phyloP scores from a whole-genome alignment of 23 tunicate species.

The Ascidia mentula region DNA sequence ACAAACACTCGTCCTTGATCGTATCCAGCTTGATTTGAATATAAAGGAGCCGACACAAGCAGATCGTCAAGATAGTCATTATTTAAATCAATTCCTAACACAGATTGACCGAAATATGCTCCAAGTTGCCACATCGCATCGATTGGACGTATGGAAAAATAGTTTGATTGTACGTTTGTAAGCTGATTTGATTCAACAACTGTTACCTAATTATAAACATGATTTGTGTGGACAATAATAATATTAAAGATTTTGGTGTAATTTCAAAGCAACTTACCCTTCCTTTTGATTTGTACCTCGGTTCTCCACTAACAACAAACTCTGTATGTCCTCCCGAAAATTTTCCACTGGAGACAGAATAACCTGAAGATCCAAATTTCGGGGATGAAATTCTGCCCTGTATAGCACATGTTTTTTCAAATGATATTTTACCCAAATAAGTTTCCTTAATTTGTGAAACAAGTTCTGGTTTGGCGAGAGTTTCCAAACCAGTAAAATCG shows the following conservation, averaged over 20 bases:
- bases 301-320: constrained; percentile 32
- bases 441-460: not conserved
- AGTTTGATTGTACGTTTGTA: not conserved
- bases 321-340: not conserved
- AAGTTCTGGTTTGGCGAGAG: not conserved
- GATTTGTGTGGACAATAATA: not conserved
- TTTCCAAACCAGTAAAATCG: not conserved
- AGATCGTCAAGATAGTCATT: constrained; percentile 24
- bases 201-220: not conserved
- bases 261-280: not conserved
- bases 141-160: not conserved
- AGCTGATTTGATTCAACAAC: not conserved
- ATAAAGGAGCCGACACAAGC: constrained; percentile 31
- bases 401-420: not conserved
- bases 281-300: constrained; percentile 45
- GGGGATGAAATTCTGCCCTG: no score
- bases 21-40: constrained; percentile 31
- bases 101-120: constrained; percentile 34
- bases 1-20: constrained; percentile 38
- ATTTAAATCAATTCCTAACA: constrained; percentile 12
- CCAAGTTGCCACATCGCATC: constrained; percentile 35
- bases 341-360: constrained; percentile 32
- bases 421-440: not conserved
- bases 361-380: constrained; percentile 15
- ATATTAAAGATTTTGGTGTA: not conserved